These are phyloP conservation scores for Arctocebus calabarensis DNA, from an alignment of 2,797 vertebrate species.

Conservation along the genomic window DNA sequence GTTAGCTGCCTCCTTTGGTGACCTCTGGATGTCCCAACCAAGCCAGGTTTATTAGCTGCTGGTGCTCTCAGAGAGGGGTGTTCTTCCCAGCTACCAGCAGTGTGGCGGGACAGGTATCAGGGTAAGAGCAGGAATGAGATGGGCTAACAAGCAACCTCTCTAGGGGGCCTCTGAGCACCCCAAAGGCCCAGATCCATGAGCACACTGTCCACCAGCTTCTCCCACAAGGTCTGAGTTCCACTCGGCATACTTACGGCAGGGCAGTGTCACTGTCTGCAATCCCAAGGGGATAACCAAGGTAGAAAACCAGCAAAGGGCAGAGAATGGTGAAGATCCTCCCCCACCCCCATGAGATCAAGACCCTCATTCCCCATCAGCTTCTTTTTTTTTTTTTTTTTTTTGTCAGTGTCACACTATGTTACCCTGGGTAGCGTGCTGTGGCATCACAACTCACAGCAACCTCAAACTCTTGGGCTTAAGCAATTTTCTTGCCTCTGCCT, in stretches of 20 bases:
- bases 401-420: no score
- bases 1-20: background rate
- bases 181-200: background rate
- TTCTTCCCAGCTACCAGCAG: background rate
- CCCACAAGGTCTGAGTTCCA: background rate
- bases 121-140: background rate
- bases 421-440: no score
- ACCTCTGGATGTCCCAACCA: slow-evolving; percentile 18
- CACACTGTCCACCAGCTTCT: background rate
- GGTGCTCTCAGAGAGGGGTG: background rate
- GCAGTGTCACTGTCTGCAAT: background rate
- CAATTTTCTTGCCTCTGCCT: no score
- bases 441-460: no score
- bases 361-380: background rate
- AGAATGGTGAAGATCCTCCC: background rate
- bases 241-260: background rate
- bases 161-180: background rate
- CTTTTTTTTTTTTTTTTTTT: no score
- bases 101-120: background rate
- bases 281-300: background rate
- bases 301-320: background rate
- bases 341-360: background rate
- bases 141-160: background rate
- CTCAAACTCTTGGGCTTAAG: no score
- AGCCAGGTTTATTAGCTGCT: background rate